phyloP scores from a whole-genome alignment of 1,140 invertebrate genomes.

The Ephestia elutella region DNA sequence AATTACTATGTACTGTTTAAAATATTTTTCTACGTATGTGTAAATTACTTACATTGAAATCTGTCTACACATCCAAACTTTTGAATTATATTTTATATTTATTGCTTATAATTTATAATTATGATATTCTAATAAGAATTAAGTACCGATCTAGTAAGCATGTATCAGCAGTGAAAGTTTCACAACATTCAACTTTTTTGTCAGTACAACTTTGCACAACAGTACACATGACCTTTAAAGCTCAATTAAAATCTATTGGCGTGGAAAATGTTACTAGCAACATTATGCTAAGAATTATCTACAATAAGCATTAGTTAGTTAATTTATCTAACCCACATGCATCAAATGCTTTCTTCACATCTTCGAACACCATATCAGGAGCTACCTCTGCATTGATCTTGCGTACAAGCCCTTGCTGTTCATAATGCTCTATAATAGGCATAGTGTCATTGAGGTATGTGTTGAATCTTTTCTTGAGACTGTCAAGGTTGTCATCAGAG shows the following conservation, averaged over 20 bases:
- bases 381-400: slow-evolving; percentile 83
- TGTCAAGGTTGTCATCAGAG: slow-evolving; percentile 95
- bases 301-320: slow-evolving; percentile 27
- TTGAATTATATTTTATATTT: no score
- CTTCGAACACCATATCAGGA: slow-evolving; percentile 82
- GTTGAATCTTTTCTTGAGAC: slow-evolving; percentile 91
- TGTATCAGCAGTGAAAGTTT: not conserved
- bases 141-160: no score
- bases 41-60: no score
- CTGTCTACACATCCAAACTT: no score
- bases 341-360: slow-evolving; percentile 67
- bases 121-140: no score
- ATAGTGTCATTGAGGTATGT: slow-evolving; percentile 94
- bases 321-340: slow-evolving; percentile 30
- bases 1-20: no score
- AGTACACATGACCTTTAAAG: not conserved
- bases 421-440: slow-evolving; percentile 94
- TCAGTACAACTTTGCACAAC: not conserved
- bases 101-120: no score
- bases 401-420: slow-evolving; percentile 81
- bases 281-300: slow-evolving; percentile 7
- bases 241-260: not conserved
- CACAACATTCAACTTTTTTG: not conserved
- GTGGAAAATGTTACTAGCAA: not conserved
- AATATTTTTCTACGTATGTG: no score